phyloP scores from a whole-genome alignment of 92 coral and sea anemone species.

The Anthopleura xanthogrammica region DNA sequence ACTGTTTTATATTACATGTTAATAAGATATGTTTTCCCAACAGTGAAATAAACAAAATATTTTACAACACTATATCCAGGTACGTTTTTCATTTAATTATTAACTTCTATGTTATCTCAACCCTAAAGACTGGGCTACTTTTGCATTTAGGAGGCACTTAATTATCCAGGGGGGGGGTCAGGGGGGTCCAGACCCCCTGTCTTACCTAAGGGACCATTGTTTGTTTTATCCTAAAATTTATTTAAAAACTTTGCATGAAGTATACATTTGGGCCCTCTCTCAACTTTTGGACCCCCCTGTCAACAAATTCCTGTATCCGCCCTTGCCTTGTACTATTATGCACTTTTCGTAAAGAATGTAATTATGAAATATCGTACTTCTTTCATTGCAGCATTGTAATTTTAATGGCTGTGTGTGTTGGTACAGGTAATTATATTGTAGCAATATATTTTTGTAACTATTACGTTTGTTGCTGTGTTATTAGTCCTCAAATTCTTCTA shows the following conservation, averaged over 20 bases:
- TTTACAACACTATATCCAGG: constrained; percentile 41
- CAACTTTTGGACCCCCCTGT: no score
- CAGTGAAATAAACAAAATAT: constrained; percentile 39
- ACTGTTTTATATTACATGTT: not conserved
- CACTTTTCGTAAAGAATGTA: no score
- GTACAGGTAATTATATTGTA: constrained; percentile 39
- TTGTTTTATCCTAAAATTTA: no score
- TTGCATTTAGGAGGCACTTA: not conserved
- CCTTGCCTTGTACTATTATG: no score
- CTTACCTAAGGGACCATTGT: no score
- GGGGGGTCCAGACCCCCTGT: no score
- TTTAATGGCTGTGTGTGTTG: constrained; percentile 56
- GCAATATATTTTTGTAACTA: not conserved
- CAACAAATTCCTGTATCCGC: no score
- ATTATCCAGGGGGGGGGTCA: no score
- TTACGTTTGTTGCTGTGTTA: not conserved
- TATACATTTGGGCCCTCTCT: no score
- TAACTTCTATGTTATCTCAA: not conserved
- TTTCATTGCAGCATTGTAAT: constrained; percentile 45
- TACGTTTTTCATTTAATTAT: constrained; percentile 6
- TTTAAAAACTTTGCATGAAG: no score
- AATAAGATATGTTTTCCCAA: not conserved
- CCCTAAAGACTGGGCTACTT: not conserved
- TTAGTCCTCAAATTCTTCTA: no score
- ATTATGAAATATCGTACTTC: not conserved